These are phyloP conservation scores for Channa argus DNA, from an alignment of 2,113 vertebrate species.

Conservation along the genomic window DNA sequence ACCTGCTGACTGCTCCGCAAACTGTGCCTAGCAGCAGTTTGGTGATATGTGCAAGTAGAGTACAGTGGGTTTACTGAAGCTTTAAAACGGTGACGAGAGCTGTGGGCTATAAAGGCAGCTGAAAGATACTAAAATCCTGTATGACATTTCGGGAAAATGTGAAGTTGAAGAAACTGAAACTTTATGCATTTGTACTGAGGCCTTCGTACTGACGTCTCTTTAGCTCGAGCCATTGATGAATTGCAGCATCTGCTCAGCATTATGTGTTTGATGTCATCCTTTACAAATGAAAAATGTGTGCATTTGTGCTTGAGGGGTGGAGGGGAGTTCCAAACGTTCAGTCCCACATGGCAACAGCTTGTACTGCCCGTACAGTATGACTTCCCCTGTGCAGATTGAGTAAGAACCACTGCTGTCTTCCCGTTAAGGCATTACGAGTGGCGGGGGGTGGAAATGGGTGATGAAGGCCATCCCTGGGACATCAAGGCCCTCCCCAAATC, in stretches of 20 bases:
- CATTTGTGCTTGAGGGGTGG: neutral
- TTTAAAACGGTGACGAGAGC: too few relatives aligned
- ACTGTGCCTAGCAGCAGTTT: too few relatives aligned
- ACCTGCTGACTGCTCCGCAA: too few relatives aligned
- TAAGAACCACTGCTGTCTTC: slow-evolving; percentile 24
- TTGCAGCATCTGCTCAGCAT: neutral
- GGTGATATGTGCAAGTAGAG: too few relatives aligned
- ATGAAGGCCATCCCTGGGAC: slow-evolving; percentile 56
- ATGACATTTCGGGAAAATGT: too few relatives aligned
- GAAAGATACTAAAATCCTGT: too few relatives aligned
- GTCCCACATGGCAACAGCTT: neutral
- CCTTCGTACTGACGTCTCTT: too few relatives aligned
- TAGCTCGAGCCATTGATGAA: too few relatives aligned
- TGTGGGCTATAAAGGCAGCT: too few relatives aligned
- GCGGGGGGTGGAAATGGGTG: slow-evolving; percentile 18
- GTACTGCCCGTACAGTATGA: neutral
- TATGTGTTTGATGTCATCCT: slow-evolving; percentile 5
- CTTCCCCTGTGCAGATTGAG: slow-evolving; percentile 15
- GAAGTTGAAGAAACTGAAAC: too few relatives aligned
- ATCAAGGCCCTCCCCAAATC: slow-evolving; percentile 65
- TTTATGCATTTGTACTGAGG: too few relatives aligned
- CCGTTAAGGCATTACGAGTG: slow-evolving; percentile 33
- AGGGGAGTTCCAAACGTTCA: neutral
- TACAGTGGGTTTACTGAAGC: too few relatives aligned
- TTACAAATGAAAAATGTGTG: slow-evolving; percentile 15